Conservation (phyloP, 1,140 invertebrate species). For the Drosophila lacertosa region DNA sequence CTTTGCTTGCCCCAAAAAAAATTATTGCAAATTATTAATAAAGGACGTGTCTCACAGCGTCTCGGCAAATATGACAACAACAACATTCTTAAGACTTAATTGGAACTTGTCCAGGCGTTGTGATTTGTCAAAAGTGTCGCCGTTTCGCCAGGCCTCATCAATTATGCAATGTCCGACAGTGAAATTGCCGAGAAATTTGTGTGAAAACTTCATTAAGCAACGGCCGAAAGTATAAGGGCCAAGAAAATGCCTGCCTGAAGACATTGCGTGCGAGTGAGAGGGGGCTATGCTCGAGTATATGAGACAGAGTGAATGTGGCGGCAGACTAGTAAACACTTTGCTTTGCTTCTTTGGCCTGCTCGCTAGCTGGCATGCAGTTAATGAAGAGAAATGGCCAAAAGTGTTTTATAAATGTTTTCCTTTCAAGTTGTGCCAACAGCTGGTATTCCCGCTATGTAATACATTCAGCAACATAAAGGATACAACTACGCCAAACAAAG, state of each 20-base stretch:
- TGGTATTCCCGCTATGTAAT: background rate
- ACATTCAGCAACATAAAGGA: background rate
- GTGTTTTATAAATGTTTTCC: constrained; percentile 74
- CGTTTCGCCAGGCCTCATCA: constrained; percentile 47
- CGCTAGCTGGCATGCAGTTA: constrained; percentile 45
- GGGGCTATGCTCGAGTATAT: background rate
- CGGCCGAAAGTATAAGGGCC: constrained; percentile 4
- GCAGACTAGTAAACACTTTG: constrained; percentile 1
- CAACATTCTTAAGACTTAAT: constrained; percentile 41
- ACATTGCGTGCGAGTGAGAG: background rate
- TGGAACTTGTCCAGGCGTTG: constrained; percentile 45
- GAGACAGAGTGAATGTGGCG: background rate
- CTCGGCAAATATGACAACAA: constrained; percentile 25
- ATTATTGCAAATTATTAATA: constrained; percentile 45
- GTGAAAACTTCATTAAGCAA: constrained; percentile 64
- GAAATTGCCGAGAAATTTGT: constrained; percentile 59
- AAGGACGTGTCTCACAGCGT: constrained; percentile 16
- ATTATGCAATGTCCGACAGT: constrained; percentile 58
- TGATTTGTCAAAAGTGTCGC: constrained; percentile 68
- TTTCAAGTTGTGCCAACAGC: constrained; percentile 15
- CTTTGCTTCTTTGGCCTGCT: constrained; percentile 8
- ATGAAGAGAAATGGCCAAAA: constrained; percentile 78
- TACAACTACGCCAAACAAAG: too few species aligned
- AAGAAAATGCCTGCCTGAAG: constrained; percentile 14
- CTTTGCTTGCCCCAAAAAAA: constrained; percentile 30